Percentiles rank a stretch among this genome's conserved stretches.
Conservation (phyloP, 2,888 invertebrate genomes). For the Danaus chrysippus region DNA sequence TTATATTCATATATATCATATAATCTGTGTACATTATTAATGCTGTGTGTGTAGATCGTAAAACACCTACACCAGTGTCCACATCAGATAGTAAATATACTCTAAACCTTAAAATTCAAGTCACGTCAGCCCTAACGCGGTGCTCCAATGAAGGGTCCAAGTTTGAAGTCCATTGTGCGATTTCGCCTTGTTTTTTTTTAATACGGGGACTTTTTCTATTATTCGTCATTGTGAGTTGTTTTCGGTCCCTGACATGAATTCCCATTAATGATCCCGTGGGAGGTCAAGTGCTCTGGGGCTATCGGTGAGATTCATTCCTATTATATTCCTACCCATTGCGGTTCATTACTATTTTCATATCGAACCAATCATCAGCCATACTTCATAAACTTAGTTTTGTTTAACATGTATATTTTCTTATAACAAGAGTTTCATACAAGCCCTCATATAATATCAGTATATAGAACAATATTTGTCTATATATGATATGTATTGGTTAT, state of each 20-base stretch:
- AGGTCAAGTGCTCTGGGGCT: slow-evolving; percentile 49
- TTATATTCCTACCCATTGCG: too few relatives aligned
- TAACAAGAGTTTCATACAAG: not conserved
- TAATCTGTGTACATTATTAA: not conserved
- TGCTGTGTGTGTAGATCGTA: slow-evolving; percentile 13
- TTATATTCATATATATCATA: slow-evolving; percentile 18
- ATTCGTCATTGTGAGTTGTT: slow-evolving; percentile 69
- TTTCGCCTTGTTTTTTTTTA: slow-evolving; percentile 72
- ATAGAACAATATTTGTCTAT: not conserved
- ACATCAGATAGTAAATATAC: slow-evolving; percentile 39
- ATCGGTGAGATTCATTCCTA: slow-evolving; percentile 16
- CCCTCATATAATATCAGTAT: not conserved
- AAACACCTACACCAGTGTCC: slow-evolving; percentile 28
- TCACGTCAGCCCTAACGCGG: slow-evolving; percentile 66
- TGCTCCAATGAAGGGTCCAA: slow-evolving; percentile 55
- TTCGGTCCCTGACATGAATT: slow-evolving; percentile 70
- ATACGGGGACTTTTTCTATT: slow-evolving; percentile 73
- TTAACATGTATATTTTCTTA: too few relatives aligned
- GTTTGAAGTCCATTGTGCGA: slow-evolving; percentile 68
- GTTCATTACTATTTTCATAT: slow-evolving; percentile 11
- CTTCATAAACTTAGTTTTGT: too few relatives aligned
- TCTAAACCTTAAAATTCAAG: slow-evolving; percentile 48
- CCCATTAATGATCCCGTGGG: slow-evolving; percentile 54
- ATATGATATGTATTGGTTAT: not conserved
- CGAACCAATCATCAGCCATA: not conserved